A percentile compares a stretch with the other conserved stretches of the same genome.
Conservation (phyloP, 2,888 invertebrate genomes). For the Cerastis rubricosa region DNA sequence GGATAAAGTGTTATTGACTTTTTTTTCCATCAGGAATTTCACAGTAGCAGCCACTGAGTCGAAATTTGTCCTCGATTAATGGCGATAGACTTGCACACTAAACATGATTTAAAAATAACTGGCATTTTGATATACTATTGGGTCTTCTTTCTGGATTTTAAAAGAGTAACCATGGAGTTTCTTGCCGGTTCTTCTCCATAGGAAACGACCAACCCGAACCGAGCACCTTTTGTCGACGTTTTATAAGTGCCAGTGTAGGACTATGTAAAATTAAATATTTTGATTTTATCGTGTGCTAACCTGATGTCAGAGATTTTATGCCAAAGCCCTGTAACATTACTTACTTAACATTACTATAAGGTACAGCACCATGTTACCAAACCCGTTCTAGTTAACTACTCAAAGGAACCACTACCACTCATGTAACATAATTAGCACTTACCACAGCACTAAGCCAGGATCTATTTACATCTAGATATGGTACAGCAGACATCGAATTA, state of each 20-base stretch:
- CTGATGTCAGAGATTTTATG: too few species aligned
- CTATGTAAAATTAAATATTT: too few species aligned
- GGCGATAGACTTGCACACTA: neutral
- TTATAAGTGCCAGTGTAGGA: too few species aligned
- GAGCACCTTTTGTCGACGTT: too few species aligned
- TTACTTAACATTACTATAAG: too few species aligned
- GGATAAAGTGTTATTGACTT: neutral
- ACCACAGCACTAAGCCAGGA: slow-evolving; percentile 19
- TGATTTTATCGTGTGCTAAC: too few species aligned
- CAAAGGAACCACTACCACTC: neutral
- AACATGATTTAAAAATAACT: too few species aligned
- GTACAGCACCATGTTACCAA: neutral
- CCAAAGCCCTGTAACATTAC: too few species aligned
- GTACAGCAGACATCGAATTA: slow-evolving; percentile 42
- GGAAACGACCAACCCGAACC: too few species aligned
- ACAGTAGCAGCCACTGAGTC: neutral
- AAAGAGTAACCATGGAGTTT: too few species aligned
- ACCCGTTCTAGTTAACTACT: neutral
- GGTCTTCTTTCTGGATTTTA: too few species aligned
- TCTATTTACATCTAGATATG: slow-evolving; percentile 11
- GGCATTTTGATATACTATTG: neutral
- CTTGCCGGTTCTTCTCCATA: too few species aligned
- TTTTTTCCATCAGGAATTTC: neutral
- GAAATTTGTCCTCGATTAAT: neutral
- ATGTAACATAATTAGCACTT: slow-evolving; percentile 3